Base-by-base conservation (phyloP, 2,888 invertebrate species). In the Drosophila neoperkinsi region DNA sequence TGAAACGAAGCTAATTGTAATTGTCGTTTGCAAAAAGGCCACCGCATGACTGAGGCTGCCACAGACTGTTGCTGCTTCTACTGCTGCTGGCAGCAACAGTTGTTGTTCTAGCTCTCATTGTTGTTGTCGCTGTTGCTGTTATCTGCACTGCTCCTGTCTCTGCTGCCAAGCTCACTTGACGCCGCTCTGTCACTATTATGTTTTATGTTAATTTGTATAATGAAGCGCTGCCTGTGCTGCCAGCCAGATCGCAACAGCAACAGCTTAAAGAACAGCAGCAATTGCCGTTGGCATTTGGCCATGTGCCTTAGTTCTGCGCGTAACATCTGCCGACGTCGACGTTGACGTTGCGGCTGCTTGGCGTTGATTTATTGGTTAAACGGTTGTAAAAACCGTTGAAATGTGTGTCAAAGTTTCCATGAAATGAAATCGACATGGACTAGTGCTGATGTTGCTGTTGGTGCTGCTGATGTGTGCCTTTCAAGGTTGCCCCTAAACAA, bases 321-420 rank as follows among this genome's bases (percentile, higher is more conserved):
- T 75, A 84, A 66, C 83, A 81, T 87, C 83, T 88, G 83, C 84
- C 76, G 31, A 25, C 53, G 58, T 41, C 61, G 58, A 55, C 66
- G 68, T 34, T 30, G 43, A 46, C 49, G 60, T 49, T 36, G 65
- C 68, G 65, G 57, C 70, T 72, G 74, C 67, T 81, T 77, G 82
- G 77, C 73, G 85, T 78, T 88, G 90, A 88, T 88, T 88, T 88
- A 88, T 88, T 88, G 90, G 90, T 77, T 88, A 88, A 88, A 88
- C 65, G 90, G 75, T 89, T 87, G 90, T 88, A 89, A 88, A 87
- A 89, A 89, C 85, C 87, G 88, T 89, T 88, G 88, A 88, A 90
- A 90, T 88, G 88, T 90, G 77, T 90, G 89, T 86, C 89, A 90
- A 90, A 90, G 89, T 84, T 88, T 89, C 88, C 81, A 84, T 83